These are phyloP conservation scores for Apostichopus parvimensis DNA, from an alignment of 35 echinoderm and acorn worm species.

Conservation along the genomic window DNA sequence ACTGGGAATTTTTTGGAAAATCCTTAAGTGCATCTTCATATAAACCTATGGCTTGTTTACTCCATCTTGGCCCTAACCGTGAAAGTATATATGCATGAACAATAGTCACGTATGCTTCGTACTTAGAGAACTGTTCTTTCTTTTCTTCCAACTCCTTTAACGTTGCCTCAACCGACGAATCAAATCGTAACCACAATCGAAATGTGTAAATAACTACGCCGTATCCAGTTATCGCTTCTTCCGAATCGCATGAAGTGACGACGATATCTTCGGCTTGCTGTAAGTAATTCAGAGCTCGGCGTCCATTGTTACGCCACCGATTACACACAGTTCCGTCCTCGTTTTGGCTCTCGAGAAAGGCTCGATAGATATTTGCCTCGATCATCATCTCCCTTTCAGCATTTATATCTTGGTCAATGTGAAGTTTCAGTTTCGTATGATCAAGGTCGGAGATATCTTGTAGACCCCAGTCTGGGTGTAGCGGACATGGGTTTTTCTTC, in stretches of 20 bases:
- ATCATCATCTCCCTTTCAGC: neutral
- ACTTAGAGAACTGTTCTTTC: neutral
- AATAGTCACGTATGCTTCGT: neutral
- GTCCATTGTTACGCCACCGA: neutral
- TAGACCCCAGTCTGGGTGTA: conserved; percentile 5
- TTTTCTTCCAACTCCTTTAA: neutral
- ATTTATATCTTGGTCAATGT: neutral
- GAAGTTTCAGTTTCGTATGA: neutral
- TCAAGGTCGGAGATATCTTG: conserved; percentile 30
- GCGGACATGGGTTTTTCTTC: neutral
- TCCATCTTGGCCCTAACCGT: neutral
- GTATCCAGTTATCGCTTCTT: conserved; percentile 16
- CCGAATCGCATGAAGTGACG: too few relatives aligned
- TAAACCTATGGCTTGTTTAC: neutral
- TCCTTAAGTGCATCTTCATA: neutral
- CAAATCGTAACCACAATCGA: neutral
- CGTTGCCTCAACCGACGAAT: neutral
- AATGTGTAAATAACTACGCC: neutral
- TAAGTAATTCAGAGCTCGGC: neutral
- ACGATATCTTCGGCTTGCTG: neutral
- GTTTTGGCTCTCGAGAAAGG: neutral
- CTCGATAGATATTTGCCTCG: conserved; percentile 6
- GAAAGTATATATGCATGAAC: conserved; percentile 26
- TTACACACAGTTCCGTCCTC: neutral
- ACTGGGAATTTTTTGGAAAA: conserved; percentile 7